phyloP scores from a whole-genome alignment of 2,888 invertebrate species.

The Syrphus vitripennis region DNA sequence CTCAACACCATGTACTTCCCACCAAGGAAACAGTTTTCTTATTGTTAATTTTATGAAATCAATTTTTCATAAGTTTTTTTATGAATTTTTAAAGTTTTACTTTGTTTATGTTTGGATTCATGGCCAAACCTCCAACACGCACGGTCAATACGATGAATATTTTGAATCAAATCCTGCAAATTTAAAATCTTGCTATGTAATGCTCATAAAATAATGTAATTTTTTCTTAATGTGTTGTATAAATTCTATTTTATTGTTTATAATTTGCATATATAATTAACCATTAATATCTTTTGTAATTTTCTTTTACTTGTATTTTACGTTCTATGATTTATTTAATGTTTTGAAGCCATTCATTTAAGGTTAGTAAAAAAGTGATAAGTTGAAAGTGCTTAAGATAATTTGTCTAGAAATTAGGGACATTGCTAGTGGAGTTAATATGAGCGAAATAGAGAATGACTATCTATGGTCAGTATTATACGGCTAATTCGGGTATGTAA shows the following conservation, averaged over 20 bases:
- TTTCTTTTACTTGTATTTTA: slow-evolving; percentile 13
- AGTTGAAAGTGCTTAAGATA: neutral
- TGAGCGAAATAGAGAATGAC: neutral
- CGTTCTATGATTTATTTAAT: neutral
- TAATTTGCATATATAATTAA: slow-evolving; percentile 50
- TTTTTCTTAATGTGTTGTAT: slow-evolving; percentile 43
- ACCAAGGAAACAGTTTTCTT: no score
- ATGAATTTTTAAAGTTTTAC: no score
- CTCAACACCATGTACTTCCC: no score
- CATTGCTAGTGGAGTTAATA: neutral
- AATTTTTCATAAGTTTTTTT: no score
- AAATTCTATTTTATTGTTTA: slow-evolving; percentile 57
- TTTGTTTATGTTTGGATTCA: no score
- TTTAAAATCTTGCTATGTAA: no score
- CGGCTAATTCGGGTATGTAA: neutral
- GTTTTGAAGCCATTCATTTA: neutral
- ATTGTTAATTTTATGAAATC: no score
- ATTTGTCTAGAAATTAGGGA: neutral
- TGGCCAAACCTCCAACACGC: no score
- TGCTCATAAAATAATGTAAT: neutral
- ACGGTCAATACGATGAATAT: no score
- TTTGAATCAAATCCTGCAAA: no score
- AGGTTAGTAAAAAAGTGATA: slow-evolving; percentile 12
- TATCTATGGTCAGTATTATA: neutral
- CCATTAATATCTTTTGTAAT: slow-evolving; percentile 13